A percentile compares a stretch with the other conserved stretches of the same genome.
Evolutionary conservation across 2,113 vertebrate genomes (phyloP).

Genomic region (Oreochromis niloticus): DNA sequence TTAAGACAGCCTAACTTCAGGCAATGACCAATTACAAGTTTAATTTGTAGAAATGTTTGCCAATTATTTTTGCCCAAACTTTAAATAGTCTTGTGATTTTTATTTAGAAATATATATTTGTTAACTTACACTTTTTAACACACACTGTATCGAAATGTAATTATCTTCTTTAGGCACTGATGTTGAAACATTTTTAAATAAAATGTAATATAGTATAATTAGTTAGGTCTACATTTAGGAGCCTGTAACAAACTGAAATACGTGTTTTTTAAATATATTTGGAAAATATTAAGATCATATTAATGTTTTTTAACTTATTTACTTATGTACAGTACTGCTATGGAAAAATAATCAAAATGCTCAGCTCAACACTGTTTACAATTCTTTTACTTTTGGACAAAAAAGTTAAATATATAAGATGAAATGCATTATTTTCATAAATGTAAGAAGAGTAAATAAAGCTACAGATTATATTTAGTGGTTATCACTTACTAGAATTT

Average conservation of each 20-base stretch:
- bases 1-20: conserved; percentile 13
- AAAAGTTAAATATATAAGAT: neutral
- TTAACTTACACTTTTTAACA: neutral
- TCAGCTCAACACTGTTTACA: neutral
- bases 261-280: neutral
- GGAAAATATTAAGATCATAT: neutral
- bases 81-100: neutral
- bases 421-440: neutral
- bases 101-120: neutral
- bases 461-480: neutral
- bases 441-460: neutral
- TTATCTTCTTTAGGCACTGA: neutral
- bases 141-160: neutral
- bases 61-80: neutral
- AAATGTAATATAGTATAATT: neutral
- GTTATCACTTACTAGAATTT: neutral
- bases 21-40: conserved; percentile 1
- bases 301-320: neutral
- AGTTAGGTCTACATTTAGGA: neutral
- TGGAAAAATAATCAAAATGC: neutral
- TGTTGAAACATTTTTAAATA: neutral
- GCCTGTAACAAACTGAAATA: neutral
- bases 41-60: neutral
- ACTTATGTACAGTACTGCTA: neutral
- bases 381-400: neutral